Percentiles rank a stretch among this genome's conserved stretches.
phyloP scores from a whole-genome alignment of 1,140 invertebrate genomes.

The Diorhabda carinulata region DNA sequence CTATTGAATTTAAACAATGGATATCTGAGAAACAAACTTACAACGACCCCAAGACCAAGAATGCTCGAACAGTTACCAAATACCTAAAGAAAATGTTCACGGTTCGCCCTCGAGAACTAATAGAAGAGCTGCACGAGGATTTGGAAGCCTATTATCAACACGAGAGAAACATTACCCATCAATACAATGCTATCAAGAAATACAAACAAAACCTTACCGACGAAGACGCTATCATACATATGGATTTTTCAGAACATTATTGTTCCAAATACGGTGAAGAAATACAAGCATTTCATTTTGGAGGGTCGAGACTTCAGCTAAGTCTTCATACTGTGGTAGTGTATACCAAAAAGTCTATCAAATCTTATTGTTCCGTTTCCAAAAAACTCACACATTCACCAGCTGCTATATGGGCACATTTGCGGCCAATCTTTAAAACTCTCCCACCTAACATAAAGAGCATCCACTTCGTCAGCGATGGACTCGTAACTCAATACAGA shows the following conservation, averaged over 20 bases:
- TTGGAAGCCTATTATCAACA: conserved; percentile 11
- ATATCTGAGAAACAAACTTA: conserved; percentile 16
- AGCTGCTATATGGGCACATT: conserved; percentile 5
- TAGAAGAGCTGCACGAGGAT: conserved; percentile 14
- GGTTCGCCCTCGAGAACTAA: conserved; percentile 8
- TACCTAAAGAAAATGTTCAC: conserved; percentile 12
- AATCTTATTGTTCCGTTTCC: background rate
- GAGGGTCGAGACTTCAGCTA: too few relatives aligned
- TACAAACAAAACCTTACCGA: conserved; percentile 15
- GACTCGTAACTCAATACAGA: conserved; percentile 25
- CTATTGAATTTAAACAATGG: background rate
- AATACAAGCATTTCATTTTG: too few relatives aligned
- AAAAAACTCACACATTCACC: background rate
- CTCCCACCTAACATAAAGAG: conserved; percentile 13
- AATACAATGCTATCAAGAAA: conserved; percentile 20
- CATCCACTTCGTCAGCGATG: conserved; percentile 26
- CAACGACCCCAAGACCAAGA: conserved; percentile 10
- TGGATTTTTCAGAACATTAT: conserved; percentile 14
- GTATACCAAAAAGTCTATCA: background rate
- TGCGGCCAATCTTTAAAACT: background rate
- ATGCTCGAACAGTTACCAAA: conserved; percentile 1
- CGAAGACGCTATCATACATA: conserved; percentile 16
- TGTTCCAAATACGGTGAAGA: conserved; percentile 3
- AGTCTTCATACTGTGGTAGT: background rate
- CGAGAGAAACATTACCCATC: conserved; percentile 18